Evolutionary conservation across 1,140 invertebrate genomes (phyloP).

Genomic region (Trichonephila clavata): DNA sequence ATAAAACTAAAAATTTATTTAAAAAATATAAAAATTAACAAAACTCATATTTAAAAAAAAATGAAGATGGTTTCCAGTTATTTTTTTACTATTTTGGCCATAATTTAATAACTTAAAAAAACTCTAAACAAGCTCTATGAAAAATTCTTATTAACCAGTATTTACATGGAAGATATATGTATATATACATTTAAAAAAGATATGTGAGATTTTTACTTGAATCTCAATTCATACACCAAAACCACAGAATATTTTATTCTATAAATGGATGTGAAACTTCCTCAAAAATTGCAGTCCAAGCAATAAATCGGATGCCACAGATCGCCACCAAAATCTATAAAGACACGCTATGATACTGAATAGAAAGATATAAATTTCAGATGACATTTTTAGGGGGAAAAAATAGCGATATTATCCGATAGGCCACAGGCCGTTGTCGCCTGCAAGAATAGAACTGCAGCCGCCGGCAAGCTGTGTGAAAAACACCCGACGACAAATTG

Average conservation of each 20-base stretch:
- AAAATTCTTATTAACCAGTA: no score
- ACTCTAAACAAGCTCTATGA: no score
- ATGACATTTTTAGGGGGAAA: conserved; percentile 34
- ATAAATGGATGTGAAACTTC: background rate
- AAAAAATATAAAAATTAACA: no score
- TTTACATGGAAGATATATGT: no score
- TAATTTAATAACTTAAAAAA: no score
- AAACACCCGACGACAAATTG: conserved; percentile 73
- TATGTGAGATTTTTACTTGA: no score
- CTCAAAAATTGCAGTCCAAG: background rate
- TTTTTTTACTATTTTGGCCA: no score
- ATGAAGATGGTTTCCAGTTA: no score
- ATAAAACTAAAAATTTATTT: no score
- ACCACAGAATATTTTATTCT: background rate
- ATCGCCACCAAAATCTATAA: conserved; percentile 27
- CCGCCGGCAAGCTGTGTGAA: conserved; percentile 50
- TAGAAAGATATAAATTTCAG: conserved; percentile 66
- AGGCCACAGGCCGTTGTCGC: conserved; percentile 66
- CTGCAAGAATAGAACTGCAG: conserved; percentile 13
- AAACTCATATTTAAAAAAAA: no score
- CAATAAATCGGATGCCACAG: conserved; percentile 7
- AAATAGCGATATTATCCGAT: conserved; percentile 63
- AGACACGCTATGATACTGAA: conserved; percentile 36
- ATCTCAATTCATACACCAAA: background rate
- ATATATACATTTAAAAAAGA: no score